phyloP scores from a whole-genome alignment of 2,113 vertebrate species.

The human region GRCh38 chrX:49676001-49676500 shows the following conservation, averaged over 20 bases:
- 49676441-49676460: neutral
- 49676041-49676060: neutral
- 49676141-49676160: neutral
- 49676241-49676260: neutral
- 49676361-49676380: neutral
- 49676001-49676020: neutral
- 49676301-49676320: neutral
- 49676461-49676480: neutral
- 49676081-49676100: neutral
- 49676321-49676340: neutral
- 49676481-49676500: neutral
- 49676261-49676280: neutral
- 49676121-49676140: neutral
- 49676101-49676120: neutral
- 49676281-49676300: neutral
- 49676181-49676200: neutral
- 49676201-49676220: neutral
- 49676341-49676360: neutral
- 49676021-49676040: neutral
- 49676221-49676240: neutral
- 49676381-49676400: neutral
- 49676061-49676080: conserved; percentile 9
- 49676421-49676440: neutral
- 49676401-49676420: neutral
- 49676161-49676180: neutral